A percentile compares a stretch with the other conserved stretches of the same genome.
phyloP scores from a whole-genome alignment of 92 coral and sea anemone species.

The Phymanthus crucifer region DNA sequence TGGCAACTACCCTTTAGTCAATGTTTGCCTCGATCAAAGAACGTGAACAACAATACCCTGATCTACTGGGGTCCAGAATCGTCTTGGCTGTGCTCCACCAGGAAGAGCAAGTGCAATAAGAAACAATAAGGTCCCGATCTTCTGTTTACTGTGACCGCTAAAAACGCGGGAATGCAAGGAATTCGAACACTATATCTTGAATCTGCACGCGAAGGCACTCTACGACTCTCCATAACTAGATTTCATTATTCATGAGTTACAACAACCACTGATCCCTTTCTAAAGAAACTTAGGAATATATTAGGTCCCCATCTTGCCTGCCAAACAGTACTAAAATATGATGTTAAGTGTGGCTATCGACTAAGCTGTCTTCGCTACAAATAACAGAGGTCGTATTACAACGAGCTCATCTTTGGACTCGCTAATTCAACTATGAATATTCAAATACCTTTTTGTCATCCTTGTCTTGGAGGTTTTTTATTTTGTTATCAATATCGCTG shows the following conservation, averaged over 20 bases:
- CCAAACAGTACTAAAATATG: neutral
- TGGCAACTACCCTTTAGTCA: slow-evolving; percentile 25
- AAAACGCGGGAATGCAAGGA: slow-evolving; percentile 83
- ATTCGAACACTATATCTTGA: slow-evolving; percentile 49
- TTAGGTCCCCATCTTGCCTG: slow-evolving; percentile 17
- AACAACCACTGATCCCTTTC: slow-evolving; percentile 43
- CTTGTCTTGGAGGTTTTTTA: slow-evolving; percentile 68
- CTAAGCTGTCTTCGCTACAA: slow-evolving; percentile 11
- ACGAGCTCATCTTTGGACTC: slow-evolving; percentile 1
- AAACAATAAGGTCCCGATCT: slow-evolving; percentile 19
- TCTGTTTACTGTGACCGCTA: slow-evolving; percentile 59
- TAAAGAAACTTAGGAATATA: slow-evolving; percentile 9
- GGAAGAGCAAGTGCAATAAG: slow-evolving; percentile 29
- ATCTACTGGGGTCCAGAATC: slow-evolving; percentile 22
- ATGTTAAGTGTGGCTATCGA: slow-evolving; percentile 12
- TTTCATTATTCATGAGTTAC: slow-evolving; percentile 87
- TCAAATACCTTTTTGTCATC: slow-evolving; percentile 73
- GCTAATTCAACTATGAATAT: slow-evolving; percentile 9
- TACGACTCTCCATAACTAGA: slow-evolving; percentile 47
- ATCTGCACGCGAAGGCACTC: slow-evolving; percentile 69
- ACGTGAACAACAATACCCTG: slow-evolving; percentile 49
- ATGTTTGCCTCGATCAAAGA: slow-evolving; percentile 70
- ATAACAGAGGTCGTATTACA: slow-evolving; percentile 24
- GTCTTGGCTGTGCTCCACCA: slow-evolving; percentile 17
- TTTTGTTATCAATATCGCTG: slow-evolving; percentile 55